A percentile compares a stretch with the other conserved stretches of the same genome.
Conservation (phyloP, 2,113 vertebrate genomes). For the Nycticryphes semicollaris region DNA sequence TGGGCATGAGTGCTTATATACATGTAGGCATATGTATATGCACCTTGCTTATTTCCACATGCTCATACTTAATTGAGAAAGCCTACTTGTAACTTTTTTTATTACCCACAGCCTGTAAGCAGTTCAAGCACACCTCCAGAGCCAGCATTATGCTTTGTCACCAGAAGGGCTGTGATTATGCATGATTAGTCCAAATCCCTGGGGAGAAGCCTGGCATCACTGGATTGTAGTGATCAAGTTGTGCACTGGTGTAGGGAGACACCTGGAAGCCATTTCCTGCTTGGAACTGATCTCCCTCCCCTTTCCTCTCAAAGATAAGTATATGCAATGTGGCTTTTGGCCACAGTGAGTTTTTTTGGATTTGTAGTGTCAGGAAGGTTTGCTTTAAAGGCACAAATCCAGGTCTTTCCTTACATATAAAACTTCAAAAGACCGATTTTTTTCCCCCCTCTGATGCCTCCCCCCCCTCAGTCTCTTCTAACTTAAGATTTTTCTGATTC, state of each 20-base stretch:
- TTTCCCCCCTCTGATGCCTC: not conserved
- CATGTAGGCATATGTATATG: not conserved
- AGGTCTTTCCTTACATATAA: constrained; percentile 21
- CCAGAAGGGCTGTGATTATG: not conserved
- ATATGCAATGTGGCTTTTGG: constrained; percentile 50
- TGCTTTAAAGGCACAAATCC: constrained; percentile 49
- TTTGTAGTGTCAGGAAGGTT: constrained; percentile 28
- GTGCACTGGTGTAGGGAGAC: constrained; percentile 18
- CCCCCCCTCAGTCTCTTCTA: not conserved
- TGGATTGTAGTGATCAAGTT: not conserved
- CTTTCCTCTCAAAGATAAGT: constrained; percentile 51
- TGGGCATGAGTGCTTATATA: not conserved
- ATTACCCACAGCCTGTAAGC: not conserved
- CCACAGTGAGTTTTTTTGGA: constrained; percentile 24
- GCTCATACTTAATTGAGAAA: not conserved
- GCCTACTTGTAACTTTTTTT: constrained; percentile 1
- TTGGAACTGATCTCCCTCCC: constrained; percentile 48
- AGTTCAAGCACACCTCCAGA: not conserved
- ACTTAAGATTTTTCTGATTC: not conserved
- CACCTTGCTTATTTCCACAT: not conserved
- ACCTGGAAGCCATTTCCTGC: constrained; percentile 68
- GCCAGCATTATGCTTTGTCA: not conserved
- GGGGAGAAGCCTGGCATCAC: constrained; percentile 8
- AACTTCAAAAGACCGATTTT: constrained; percentile 26
- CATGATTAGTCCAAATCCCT: constrained; percentile 21